These are phyloP conservation scores for Drosophila gunungcola DNA, from an alignment of 1,140 invertebrate species.

Conservation along the genomic window DNA sequence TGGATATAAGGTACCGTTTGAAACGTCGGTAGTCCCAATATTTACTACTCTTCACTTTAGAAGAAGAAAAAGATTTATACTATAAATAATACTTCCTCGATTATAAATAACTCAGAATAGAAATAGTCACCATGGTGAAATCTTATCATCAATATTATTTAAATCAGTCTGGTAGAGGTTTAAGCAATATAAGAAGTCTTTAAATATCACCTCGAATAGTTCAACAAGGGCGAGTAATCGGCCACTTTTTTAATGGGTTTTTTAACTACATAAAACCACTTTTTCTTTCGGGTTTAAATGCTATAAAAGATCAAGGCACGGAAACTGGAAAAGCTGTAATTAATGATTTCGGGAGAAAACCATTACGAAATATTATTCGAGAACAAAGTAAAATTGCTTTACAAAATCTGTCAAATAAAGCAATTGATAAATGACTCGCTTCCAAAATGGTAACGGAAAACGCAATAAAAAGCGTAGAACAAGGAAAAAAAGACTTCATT, in stretches of 20 bases:
- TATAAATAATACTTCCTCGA: no score
- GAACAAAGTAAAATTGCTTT: background rate
- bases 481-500: background rate
- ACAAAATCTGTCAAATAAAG: background rate
- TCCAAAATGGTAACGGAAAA: background rate
- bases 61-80: no score
- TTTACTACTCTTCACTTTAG: no score
- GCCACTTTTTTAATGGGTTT: no score
- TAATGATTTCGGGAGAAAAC: background rate
- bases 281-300: no score
- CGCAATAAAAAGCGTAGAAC: background rate
- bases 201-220: background rate
- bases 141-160: background rate
- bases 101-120: no score
- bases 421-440: background rate
- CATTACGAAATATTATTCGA: background rate
- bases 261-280: no score
- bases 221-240: background rate
- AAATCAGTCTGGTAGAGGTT: background rate
- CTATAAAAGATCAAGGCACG: no score
- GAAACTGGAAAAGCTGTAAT: background rate
- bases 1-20: no score
- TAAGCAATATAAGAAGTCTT: conserved; percentile 1
- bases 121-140: no score
- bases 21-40: no score